A percentile compares a stretch with the other conserved stretches of the same genome.
These are phyloP conservation scores for Auanema sp. DNA, from an alignment of 2,888 invertebrate genomes.

Conservation along the genomic window DNA sequence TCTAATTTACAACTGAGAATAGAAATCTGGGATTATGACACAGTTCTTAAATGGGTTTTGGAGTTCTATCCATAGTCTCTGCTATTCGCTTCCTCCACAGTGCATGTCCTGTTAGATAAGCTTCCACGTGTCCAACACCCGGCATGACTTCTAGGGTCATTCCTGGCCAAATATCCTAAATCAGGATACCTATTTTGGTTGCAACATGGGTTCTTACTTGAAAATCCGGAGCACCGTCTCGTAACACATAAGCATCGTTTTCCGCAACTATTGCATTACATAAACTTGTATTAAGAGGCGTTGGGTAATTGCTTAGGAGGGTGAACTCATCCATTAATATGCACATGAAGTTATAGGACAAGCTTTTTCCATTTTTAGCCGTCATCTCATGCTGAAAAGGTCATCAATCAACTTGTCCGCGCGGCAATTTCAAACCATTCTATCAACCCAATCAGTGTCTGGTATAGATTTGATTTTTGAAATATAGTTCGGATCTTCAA, in stretches of 20 bases:
- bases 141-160: slow-evolving; percentile 43
- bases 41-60: too few relatives aligned
- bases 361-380: slow-evolving; percentile 22
- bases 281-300: slow-evolving; percentile 81
- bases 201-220: slow-evolving; percentile 13
- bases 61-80: slow-evolving; percentile 18
- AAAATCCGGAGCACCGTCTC: slow-evolving; percentile 33
- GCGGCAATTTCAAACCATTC: slow-evolving; percentile 17
- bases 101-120: slow-evolving; percentile 29
- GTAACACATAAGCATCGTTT: slow-evolving; percentile 49
- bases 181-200: not conserved
- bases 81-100: slow-evolving; percentile 38
- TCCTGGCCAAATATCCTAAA: slow-evolving; percentile 51
- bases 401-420: not conserved
- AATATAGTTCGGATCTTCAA: slow-evolving; percentile 31
- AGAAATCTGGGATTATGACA: too few relatives aligned
- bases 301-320: slow-evolving; percentile 87
- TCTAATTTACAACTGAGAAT: too few relatives aligned
- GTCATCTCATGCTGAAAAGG: slow-evolving; percentile 16
- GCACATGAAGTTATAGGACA: slow-evolving; percentile 74
- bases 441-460: slow-evolving; percentile 35
- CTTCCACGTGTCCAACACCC: slow-evolving; percentile 48
- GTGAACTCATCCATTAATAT: slow-evolving; percentile 99
- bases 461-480: slow-evolving; percentile 35
- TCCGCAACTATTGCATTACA: slow-evolving; percentile 77